phyloP scores from a whole-genome alignment of 2,888 invertebrate genomes.

The Chrysolina americana region DNA sequence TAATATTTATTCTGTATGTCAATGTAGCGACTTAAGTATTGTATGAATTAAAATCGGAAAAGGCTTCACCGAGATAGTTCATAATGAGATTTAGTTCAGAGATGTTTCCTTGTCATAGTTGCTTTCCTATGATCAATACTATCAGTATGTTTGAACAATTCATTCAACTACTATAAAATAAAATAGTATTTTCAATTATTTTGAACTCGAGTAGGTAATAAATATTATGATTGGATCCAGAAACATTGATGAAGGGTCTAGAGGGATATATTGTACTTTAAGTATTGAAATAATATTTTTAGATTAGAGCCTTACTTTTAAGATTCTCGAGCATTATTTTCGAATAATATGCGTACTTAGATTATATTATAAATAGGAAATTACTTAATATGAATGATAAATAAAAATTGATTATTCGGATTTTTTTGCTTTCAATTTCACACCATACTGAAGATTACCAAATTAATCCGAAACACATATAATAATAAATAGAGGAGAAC shows the following conservation, averaged over 20 bases:
- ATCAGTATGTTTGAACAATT: not conserved
- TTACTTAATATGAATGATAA: slow-evolving; percentile 13
- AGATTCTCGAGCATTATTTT: not conserved
- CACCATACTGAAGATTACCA: too few relatives aligned
- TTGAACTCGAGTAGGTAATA: not conserved
- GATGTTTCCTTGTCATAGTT: not conserved
- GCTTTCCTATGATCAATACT: not conserved
- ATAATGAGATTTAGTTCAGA: not conserved
- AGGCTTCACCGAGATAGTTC: not conserved
- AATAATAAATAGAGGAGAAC: too few relatives aligned
- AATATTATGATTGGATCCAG: not conserved
- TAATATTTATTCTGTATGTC: slow-evolving; percentile 38
- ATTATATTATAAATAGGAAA: slow-evolving; percentile 1
- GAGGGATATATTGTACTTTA: slow-evolving; percentile 19
- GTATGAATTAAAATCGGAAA: not conserved
- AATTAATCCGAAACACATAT: too few relatives aligned
- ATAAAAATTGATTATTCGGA: not conserved
- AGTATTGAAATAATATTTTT: slow-evolving; percentile 7
- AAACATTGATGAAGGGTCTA: not conserved
- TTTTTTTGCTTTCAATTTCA: not conserved
- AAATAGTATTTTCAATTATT: slow-evolving; percentile 1
- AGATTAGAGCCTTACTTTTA: not conserved
- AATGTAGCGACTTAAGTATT: slow-evolving; percentile 21
- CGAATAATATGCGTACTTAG: slow-evolving; percentile 14
- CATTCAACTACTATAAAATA: not conserved